Evolutionary conservation across 2,888 invertebrate species (phyloP).

Genomic region (Drosophila aldrichi): DNA sequence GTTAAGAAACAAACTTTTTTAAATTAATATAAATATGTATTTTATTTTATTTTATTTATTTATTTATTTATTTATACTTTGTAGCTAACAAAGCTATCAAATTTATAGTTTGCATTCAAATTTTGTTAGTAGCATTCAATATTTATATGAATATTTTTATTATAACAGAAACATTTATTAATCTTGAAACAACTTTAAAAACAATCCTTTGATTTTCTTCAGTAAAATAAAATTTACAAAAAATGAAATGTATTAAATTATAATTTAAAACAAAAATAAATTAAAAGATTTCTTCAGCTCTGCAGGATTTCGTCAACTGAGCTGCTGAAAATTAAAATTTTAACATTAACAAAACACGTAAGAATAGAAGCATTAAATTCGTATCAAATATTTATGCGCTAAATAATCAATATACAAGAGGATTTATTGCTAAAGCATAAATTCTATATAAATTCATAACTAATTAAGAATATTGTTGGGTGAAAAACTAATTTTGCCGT

Average conservation of each 20-base stretch:
- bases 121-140: too few species aligned
- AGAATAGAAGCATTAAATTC: background rate
- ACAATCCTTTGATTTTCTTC: too few species aligned
- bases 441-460: conserved; percentile 4
- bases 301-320: background rate
- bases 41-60: too few species aligned
- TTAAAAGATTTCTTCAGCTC: too few species aligned
- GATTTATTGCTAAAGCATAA: background rate
- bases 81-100: too few species aligned
- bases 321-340: background rate
- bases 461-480: conserved; percentile 9
- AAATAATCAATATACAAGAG: conserved; percentile 1
- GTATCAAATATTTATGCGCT: background rate
- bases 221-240: too few species aligned
- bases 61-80: background rate
- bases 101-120: too few species aligned
- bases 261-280: too few species aligned
- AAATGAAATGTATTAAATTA: too few species aligned
- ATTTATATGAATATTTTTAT: too few species aligned
- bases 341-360: background rate
- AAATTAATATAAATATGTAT: background rate
- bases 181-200: too few species aligned
- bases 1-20: background rate
- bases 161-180: too few species aligned
- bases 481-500: conserved; percentile 8